Evolutionary conservation across 2,888 invertebrate species (phyloP).

Genomic region (Agrochola litura): DNA sequence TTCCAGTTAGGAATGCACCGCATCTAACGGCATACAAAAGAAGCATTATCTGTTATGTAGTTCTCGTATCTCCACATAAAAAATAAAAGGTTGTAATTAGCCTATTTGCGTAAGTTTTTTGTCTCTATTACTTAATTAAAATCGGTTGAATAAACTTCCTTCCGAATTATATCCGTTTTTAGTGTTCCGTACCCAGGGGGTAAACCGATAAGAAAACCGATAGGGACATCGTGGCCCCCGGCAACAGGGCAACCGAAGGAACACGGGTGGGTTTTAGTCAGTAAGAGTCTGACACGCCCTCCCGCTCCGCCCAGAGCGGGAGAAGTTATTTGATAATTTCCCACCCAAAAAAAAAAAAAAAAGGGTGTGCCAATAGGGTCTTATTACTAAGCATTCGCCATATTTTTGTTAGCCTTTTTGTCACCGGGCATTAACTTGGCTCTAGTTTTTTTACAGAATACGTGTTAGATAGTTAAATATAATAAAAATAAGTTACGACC

Average conservation of each 20-base stretch:
- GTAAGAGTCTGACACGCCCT: too few species aligned
- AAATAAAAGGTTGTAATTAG: conserved; percentile 18
- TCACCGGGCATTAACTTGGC: background rate
- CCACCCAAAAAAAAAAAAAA: too few species aligned
- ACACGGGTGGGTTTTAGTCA: too few species aligned
- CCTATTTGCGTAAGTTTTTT: conserved; percentile 7
- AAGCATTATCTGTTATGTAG: background rate
- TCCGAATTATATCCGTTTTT: background rate
- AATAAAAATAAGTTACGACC: background rate
- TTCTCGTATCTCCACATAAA: background rate
- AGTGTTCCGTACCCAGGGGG: background rate
- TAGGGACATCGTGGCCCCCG: too few species aligned
- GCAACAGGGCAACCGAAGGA: too few species aligned
- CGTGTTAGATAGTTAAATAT: background rate
- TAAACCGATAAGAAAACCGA: too few species aligned
- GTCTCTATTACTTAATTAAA: background rate
- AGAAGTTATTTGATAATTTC: too few species aligned
- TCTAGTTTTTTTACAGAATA: background rate
- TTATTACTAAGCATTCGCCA: background rate
- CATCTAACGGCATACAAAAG: background rate
- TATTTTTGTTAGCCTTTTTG: background rate
- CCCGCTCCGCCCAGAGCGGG: too few species aligned
- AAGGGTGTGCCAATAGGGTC: background rate
- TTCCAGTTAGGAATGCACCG: background rate
- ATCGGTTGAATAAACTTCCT: background rate